These are phyloP conservation scores for Campopleginae sp. DNA, from an alignment of 2,888 invertebrate species.

Conservation along the genomic window DNA sequence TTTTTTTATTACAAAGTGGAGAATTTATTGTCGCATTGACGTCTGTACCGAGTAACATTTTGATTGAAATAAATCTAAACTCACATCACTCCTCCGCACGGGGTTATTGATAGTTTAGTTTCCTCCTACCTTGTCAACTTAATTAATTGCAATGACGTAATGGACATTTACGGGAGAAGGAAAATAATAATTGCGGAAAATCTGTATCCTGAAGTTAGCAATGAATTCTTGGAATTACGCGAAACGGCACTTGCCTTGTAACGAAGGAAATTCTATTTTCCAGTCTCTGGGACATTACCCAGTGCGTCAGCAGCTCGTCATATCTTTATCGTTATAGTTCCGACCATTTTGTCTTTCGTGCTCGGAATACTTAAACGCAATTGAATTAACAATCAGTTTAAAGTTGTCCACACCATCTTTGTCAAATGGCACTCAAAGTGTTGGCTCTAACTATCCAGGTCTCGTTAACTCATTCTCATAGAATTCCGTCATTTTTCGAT, in stretches of 20 bases:
- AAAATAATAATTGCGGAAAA: slow-evolving; percentile 37
- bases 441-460: no score
- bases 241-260: slow-evolving; percentile 5
- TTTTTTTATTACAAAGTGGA: no score
- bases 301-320: slow-evolving; percentile 47
- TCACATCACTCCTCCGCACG: not conserved
- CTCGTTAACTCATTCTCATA: not conserved
- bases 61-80: slow-evolving; percentile 25
- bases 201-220: slow-evolving; percentile 49
- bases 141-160: slow-evolving; percentile 53
- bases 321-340: not conserved
- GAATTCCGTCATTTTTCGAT: not conserved
- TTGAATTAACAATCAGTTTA: not conserved
- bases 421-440: not conserved
- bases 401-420: not conserved
- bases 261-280: slow-evolving; percentile 56
- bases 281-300: slow-evolving; percentile 39
- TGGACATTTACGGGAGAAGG: slow-evolving; percentile 36
- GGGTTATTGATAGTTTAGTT: slow-evolving; percentile 54
- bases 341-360: not conserved
- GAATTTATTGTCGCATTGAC: slow-evolving; percentile 8
- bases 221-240: slow-evolving; percentile 42
- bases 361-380: not conserved
- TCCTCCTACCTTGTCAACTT: slow-evolving; percentile 51
- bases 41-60: not conserved